Evolutionary conservation across 2,797 vertebrate genomes (phyloP).

Genomic region (Spinibarbus caldwelli): DNA sequence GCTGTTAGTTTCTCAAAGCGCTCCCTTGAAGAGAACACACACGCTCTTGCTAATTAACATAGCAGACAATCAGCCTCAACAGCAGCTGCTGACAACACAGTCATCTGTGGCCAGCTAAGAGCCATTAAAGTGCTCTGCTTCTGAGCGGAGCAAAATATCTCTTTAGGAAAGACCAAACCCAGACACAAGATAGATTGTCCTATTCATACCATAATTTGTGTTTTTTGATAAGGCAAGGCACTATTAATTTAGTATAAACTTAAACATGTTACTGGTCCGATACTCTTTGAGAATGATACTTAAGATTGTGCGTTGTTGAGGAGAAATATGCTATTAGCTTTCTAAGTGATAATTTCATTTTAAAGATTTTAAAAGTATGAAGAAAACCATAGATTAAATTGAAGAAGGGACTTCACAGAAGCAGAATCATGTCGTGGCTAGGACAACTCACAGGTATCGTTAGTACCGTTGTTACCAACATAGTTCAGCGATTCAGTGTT

Average conservation of each 20-base stretch:
- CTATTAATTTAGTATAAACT: background rate
- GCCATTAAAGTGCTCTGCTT: background rate
- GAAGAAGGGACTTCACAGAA: background rate
- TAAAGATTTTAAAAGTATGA: background rate
- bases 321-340: background rate
- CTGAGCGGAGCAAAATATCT: background rate
- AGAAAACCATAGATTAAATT: background rate
- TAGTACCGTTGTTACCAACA: background rate
- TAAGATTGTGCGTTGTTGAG: background rate
- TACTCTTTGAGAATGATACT: background rate
- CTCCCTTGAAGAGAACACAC: conserved; percentile 30
- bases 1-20: conserved; percentile 28
- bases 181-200: background rate
- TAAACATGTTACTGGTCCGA: background rate
- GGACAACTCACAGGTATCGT: too few relatives aligned
- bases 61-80: conserved; percentile 42
- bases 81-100: conserved; percentile 41
- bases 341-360: background rate
- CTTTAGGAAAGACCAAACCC: conserved; percentile 6
- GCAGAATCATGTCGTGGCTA: background rate
- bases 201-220: background rate
- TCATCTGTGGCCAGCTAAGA: conserved; percentile 39
- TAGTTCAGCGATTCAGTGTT: background rate
- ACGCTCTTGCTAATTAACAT: conserved; percentile 48
- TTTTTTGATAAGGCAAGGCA: background rate